phyloP scores from a whole-genome alignment of 2,888 invertebrate genomes.

The Myopa tessellatipennis region DNA sequence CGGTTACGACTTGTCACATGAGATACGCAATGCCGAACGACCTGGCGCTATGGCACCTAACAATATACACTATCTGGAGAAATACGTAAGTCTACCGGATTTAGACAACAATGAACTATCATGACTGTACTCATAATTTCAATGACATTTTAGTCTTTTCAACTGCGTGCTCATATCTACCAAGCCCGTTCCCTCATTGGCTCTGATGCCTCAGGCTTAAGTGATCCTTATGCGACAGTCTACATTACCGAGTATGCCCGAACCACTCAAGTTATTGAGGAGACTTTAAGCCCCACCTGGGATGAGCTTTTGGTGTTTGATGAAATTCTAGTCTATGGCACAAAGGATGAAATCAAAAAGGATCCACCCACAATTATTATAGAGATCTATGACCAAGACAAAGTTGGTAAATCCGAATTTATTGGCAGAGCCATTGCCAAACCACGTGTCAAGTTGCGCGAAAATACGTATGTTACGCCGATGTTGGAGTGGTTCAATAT shows the following conservation, averaged over 20 bases:
- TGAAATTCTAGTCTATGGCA: conserved; percentile 83
- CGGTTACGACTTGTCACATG: conserved; percentile 81
- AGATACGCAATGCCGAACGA: conserved; percentile 78
- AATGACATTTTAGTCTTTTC: conserved; percentile 76
- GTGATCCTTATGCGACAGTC: conserved; percentile 90
- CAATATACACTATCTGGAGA: conserved; percentile 80
- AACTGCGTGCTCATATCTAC: conserved; percentile 89
- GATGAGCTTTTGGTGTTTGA: conserved; percentile 88
- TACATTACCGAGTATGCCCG: conserved; percentile 83
- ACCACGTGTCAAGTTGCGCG: conserved; percentile 81
- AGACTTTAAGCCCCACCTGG: conserved; percentile 93
- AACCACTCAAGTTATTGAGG: conserved; percentile 89
- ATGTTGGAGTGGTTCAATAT: conserved; percentile 89
- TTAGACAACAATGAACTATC: not conserved
- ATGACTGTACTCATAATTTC: not conserved
- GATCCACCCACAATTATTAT: conserved; percentile 87
- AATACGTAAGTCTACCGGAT: conserved; percentile 73
- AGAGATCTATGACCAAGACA: conserved; percentile 92
- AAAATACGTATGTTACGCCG: conserved; percentile 79
- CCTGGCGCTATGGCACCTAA: conserved; percentile 80
- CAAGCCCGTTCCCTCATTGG: conserved; percentile 91
- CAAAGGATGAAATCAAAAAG: conserved; percentile 81
- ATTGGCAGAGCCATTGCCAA: conserved; percentile 87
- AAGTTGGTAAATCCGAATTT: conserved; percentile 92
- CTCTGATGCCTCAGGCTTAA: conserved; percentile 89